Evolutionary conservation across 2,888 invertebrate genomes (phyloP).

Genomic region (Hypsopygia costalis): DNA sequence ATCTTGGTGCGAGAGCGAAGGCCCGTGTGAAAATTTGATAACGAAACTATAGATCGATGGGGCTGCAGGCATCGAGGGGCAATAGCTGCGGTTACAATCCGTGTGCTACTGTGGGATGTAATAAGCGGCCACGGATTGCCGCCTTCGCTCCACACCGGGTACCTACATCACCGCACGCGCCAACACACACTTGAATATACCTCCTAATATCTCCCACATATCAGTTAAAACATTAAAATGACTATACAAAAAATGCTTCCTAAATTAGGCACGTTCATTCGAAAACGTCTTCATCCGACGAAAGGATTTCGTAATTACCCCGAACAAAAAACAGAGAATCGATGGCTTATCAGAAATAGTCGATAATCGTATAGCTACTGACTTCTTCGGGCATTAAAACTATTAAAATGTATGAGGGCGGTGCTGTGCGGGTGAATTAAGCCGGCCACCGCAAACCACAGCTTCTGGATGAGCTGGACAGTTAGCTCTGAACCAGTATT

Average conservation of each 20-base stretch:
- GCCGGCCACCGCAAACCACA: slow-evolving; percentile 68
- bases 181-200: background rate
- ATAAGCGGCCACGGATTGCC: slow-evolving; percentile 65
- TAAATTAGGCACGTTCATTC: slow-evolving; percentile 36
- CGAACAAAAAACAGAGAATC: slow-evolving; percentile 30
- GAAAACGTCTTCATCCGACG: slow-evolving; percentile 38
- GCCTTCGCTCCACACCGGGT: slow-evolving; percentile 34
- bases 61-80: slow-evolving; percentile 68
- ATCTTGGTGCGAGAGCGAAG: slow-evolving; percentile 63
- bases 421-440: slow-evolving; percentile 55
- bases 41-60: slow-evolving; percentile 75
- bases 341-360: slow-evolving; percentile 29
- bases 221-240: background rate
- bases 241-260: slow-evolving; percentile 16
- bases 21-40: slow-evolving; percentile 80
- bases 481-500: slow-evolving; percentile 40
- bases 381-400: slow-evolving; percentile 61
- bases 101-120: slow-evolving; percentile 74
- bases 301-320: slow-evolving; percentile 30
- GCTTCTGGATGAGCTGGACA: slow-evolving; percentile 63
- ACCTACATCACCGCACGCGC: slow-evolving; percentile 6
- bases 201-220: background rate
- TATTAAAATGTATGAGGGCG: slow-evolving; percentile 67
- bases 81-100: slow-evolving; percentile 71
- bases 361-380: slow-evolving; percentile 34